Conservation (phyloP, 2,113 vertebrate species). For the Coptodon rendalli region DNA sequence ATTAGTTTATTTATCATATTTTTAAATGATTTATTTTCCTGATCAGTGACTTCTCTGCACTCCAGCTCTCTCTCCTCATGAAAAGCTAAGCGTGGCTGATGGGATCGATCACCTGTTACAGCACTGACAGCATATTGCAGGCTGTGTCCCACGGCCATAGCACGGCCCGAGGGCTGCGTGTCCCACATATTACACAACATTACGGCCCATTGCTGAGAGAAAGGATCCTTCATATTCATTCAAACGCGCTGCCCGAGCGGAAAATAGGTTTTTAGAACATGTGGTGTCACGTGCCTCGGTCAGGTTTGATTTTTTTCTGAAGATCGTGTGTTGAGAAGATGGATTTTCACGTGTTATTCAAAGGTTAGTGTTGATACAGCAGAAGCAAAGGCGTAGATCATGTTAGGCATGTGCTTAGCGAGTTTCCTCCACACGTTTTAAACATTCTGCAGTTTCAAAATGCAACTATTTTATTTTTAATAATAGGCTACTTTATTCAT, state of each 20-base stretch:
- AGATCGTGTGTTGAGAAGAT: background rate
- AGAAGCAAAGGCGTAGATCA: background rate
- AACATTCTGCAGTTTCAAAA: background rate
- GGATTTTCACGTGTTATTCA: background rate
- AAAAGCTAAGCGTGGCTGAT: background rate
- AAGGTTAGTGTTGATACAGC: background rate
- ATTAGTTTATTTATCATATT: rapidly evolving
- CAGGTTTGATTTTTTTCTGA: background rate
- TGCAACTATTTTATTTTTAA: background rate
- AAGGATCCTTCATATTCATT: background rate
- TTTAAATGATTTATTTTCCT: background rate
- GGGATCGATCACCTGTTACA: background rate
- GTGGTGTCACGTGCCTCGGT: background rate
- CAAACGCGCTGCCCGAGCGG: background rate
- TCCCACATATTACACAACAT: background rate
- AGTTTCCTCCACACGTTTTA: background rate
- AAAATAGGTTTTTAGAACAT: conserved; percentile 56
- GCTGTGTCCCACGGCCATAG: background rate
- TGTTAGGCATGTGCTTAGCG: background rate
- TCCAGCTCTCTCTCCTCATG: background rate
- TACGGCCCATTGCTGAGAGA: background rate
- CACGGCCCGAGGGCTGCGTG: background rate
- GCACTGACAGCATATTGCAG: conserved; percentile 15
- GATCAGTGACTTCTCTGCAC: background rate
- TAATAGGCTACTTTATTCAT: background rate